phyloP scores from a whole-genome alignment of 1,140 invertebrate species.

The Glossosoma conforme region DNA sequence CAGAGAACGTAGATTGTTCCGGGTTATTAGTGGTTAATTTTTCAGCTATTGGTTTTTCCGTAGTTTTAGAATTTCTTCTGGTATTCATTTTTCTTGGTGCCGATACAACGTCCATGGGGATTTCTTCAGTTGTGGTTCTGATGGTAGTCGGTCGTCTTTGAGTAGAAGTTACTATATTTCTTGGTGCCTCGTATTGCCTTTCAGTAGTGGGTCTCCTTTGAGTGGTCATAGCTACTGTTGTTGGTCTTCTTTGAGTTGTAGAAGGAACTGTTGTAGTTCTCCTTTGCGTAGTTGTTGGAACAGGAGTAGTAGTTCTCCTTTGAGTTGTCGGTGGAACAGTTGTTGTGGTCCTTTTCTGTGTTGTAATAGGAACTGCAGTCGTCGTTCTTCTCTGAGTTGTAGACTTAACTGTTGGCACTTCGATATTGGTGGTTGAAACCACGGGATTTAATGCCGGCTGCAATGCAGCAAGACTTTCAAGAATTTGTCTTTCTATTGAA shows the following conservation, averaged over 20 bases:
- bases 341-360: slow-evolving; percentile 20
- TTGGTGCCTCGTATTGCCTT: slow-evolving; percentile 5
- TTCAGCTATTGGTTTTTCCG: slow-evolving; percentile 1
- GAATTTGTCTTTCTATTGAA: too few relatives aligned
- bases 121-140: slow-evolving; percentile 18
- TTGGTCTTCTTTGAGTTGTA: slow-evolving; percentile 18
- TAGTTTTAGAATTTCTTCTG: too few relatives aligned
- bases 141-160: slow-evolving; percentile 13
- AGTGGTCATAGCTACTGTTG: slow-evolving; percentile 8
- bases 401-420: slow-evolving; percentile 19
- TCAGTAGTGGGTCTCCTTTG: background rate
- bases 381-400: slow-evolving; percentile 27
- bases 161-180: slow-evolving; percentile 8
- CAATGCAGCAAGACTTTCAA: too few relatives aligned
- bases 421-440: too few relatives aligned
- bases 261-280: slow-evolving; percentile 23
- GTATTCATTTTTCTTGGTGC: too few relatives aligned
- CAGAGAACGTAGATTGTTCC: slow-evolving; percentile 40
- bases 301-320: slow-evolving; percentile 40
- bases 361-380: slow-evolving; percentile 9
- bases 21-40: slow-evolving; percentile 13
- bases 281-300: slow-evolving; percentile 35
- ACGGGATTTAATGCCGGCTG: too few relatives aligned
- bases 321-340: slow-evolving; percentile 31
- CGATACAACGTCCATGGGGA: too few relatives aligned